phyloP scores from a whole-genome alignment of 1,140 invertebrate genomes.

The Hylyphantes graminicola region DNA sequence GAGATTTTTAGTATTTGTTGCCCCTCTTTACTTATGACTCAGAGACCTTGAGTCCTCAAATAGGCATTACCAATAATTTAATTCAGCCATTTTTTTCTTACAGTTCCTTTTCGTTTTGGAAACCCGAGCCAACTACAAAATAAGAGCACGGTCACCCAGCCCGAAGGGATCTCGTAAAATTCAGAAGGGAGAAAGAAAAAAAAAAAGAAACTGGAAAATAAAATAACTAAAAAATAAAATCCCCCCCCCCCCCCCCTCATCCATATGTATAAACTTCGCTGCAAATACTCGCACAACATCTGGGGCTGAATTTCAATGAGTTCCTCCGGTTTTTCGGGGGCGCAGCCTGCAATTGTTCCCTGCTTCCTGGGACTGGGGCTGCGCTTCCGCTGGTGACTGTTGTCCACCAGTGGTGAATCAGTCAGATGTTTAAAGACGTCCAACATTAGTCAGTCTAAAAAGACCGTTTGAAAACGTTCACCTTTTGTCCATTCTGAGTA shows the following conservation, averaged over 20 bases:
- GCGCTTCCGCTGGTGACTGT: too few relatives aligned
- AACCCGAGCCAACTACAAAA: neutral
- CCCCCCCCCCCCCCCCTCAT: slow-evolving; percentile 43
- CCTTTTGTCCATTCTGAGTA: too few relatives aligned
- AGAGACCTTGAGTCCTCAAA: too few relatives aligned
- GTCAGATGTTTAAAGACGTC: too few relatives aligned
- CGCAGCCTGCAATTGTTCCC: slow-evolving; percentile 43
- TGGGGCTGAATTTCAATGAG: slow-evolving; percentile 60
- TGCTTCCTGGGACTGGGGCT: neutral
- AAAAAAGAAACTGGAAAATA: slow-evolving; percentile 4
- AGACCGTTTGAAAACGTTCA: too few relatives aligned
- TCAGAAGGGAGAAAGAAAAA: neutral
- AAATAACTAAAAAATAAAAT: slow-evolving; percentile 37
- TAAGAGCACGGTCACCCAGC: too few relatives aligned
- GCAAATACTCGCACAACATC: slow-evolving; percentile 59
- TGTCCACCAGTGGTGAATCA: too few relatives aligned
- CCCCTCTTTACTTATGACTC: too few relatives aligned
- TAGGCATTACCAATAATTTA: too few relatives aligned
- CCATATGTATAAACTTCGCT: slow-evolving; percentile 60
- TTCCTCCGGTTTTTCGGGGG: slow-evolving; percentile 27
- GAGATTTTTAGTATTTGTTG: too few relatives aligned
- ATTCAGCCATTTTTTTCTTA: neutral
- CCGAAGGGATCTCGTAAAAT: slow-evolving; percentile 13
- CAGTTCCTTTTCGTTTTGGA: neutral
- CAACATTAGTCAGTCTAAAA: too few relatives aligned